A percentile compares a stretch with the other conserved stretches of the same genome.
phyloP scores from a whole-genome alignment of 2,888 invertebrate genomes.

The Agriopis aurantiaria region DNA sequence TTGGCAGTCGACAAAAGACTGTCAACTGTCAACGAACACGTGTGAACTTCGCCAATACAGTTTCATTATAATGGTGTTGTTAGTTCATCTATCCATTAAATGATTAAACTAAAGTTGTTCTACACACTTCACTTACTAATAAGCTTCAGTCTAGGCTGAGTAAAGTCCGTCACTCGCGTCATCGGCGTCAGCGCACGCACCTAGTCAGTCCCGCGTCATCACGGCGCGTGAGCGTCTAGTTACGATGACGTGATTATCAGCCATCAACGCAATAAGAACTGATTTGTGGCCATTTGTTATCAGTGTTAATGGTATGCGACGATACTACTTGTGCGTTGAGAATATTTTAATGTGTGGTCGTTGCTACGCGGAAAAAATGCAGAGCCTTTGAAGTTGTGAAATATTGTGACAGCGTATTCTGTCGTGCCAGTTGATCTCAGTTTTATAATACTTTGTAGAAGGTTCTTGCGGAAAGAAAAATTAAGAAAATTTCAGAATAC shows the following conservation, averaged over 20 bases:
- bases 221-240: constrained; percentile 54
- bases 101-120: too few species aligned
- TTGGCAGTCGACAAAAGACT: too few species aligned
- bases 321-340: not conserved
- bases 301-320: constrained; percentile 11
- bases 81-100: too few species aligned
- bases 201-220: constrained; percentile 54
- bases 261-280: constrained; percentile 10
- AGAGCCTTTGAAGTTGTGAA: not conserved
- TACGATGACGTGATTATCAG: constrained; percentile 28
- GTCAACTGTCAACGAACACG: too few species aligned
- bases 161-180: constrained; percentile 6
- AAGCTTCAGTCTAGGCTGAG: not conserved
- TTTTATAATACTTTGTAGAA: too few species aligned
- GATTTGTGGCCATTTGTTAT: constrained; percentile 22
- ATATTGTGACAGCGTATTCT: not conserved
- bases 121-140: too few species aligned
- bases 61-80: too few species aligned
- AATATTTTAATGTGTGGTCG: not conserved
- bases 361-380: not conserved
- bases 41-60: too few species aligned
- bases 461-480: too few species aligned
- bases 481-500: too few species aligned
- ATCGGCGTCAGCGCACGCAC: constrained; percentile 30
- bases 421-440: not conserved